Evolutionary conservation across 2,888 invertebrate genomes (phyloP).

Genomic region (Dyspetes luteomarginatus): DNA sequence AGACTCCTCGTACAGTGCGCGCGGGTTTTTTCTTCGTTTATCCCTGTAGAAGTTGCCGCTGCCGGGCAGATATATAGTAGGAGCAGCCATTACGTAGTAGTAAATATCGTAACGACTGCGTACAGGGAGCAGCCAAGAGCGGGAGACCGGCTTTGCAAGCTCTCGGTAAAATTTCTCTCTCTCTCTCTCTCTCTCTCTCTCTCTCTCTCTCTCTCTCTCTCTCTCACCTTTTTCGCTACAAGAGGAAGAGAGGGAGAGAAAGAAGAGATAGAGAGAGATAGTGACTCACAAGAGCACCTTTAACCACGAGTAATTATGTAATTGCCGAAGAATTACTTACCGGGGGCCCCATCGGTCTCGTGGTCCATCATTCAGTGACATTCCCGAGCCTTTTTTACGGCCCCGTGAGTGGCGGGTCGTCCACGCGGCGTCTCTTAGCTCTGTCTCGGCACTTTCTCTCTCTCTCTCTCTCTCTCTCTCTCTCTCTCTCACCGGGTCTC

Average conservation of each 20-base stretch:
- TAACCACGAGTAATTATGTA: conserved; percentile 82
- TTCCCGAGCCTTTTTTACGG: conserved; percentile 81
- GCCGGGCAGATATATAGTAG: conserved; percentile 66
- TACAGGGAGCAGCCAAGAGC: conserved; percentile 65
- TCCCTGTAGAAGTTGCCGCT: conserved; percentile 69
- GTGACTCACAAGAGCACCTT: conserved; percentile 68
- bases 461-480: neutral
- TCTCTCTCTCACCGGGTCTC: neutral
- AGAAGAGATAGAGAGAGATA: neutral
- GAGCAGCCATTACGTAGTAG: conserved; percentile 82
- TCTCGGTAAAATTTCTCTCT: conserved; percentile 24
- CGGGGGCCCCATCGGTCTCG: conserved; percentile 70
- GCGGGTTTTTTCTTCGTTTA: conserved; percentile 69
- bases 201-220: conserved; percentile 2
- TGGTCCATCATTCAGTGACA: conserved; percentile 82
- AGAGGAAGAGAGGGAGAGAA: neutral
- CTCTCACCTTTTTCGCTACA: conserved; percentile 10
- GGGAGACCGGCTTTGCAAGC: conserved; percentile 34
- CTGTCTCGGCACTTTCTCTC: conserved; percentile 17
- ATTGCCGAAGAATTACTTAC: conserved; percentile 83
- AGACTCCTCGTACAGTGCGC: conserved; percentile 39
- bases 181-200: neutral
- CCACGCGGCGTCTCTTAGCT: conserved; percentile 46
- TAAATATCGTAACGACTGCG: conserved; percentile 83
- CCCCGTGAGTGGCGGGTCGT: conserved; percentile 79